Conservation (phyloP, 2,888 invertebrate genomes). For the Scrobipalpa costella region DNA sequence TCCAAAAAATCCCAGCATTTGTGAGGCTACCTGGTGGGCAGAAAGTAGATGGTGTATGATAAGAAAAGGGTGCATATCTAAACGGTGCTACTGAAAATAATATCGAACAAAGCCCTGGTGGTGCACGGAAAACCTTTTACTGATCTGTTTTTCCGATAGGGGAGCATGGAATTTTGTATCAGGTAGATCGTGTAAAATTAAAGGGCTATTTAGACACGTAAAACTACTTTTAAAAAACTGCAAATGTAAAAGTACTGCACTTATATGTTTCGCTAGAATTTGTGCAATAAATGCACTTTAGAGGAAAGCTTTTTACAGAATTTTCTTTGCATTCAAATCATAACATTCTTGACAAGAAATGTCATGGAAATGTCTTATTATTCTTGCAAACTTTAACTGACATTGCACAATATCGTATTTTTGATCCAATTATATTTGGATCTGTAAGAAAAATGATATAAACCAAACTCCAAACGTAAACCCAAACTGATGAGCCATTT, state of each 20-base stretch:
- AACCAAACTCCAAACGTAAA: not conserved
- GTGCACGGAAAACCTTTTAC: not conserved
- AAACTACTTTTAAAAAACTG: too few species aligned
- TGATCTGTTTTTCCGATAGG: not conserved
- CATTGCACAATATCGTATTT: too few species aligned
- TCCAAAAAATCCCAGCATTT: not conserved
- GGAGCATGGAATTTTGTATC: too few species aligned
- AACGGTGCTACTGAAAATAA: constrained; percentile 58
- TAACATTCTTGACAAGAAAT: too few species aligned
- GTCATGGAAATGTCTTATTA: too few species aligned
- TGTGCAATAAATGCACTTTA: too few species aligned
- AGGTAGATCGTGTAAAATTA: not conserved
- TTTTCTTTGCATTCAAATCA: too few species aligned
- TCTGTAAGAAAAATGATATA: not conserved
- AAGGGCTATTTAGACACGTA: not conserved
- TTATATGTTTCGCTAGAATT: too few species aligned
- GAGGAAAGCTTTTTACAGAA: too few species aligned
- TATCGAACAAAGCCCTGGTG: constrained; percentile 32
- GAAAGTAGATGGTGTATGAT: constrained; percentile 58
- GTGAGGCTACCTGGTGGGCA: not conserved
- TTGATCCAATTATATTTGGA: too few species aligned
- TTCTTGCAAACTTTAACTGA: too few species aligned
- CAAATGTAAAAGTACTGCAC: too few species aligned
- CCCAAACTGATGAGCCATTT: not conserved
- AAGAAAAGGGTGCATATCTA: constrained; percentile 74